A percentile compares a stretch with the other conserved stretches of the same genome.
Conservation (phyloP, 2,888 invertebrate species). For the Myopa tessellatipennis region DNA sequence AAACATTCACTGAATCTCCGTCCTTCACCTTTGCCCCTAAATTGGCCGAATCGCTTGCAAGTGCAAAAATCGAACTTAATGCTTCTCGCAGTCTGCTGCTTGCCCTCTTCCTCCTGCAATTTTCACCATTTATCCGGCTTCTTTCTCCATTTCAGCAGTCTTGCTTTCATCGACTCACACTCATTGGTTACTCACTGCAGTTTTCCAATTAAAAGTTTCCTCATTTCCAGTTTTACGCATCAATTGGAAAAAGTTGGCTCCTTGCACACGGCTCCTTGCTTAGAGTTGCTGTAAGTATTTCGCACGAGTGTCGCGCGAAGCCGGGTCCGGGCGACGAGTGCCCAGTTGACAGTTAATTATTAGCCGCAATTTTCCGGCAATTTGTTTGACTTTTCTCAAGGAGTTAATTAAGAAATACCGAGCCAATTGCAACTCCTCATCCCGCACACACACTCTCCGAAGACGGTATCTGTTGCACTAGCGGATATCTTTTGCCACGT, state of each 20-base stretch:
- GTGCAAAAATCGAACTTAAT: too few species aligned
- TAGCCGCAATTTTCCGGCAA: constrained; percentile 49
- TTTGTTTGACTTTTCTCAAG: constrained; percentile 52
- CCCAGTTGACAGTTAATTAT: constrained; percentile 51
- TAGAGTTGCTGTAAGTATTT: not conserved
- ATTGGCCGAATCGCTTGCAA: too few species aligned
- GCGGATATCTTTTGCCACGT: constrained; percentile 18
- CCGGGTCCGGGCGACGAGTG: constrained; percentile 36
- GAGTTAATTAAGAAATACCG: constrained; percentile 53
- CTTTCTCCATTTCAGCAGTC: not conserved
- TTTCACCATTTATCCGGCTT: not conserved
- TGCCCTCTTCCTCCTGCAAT: too few species aligned
- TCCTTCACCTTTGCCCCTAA: too few species aligned
- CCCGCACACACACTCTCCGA: not conserved
- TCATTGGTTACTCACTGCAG: not conserved
- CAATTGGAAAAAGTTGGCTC: constrained; percentile 22
- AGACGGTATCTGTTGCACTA: not conserved
- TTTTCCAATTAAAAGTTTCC: constrained; percentile 40
- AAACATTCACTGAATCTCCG: too few species aligned
- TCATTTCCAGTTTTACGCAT: constrained; percentile 36
- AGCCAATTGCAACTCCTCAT: not conserved
- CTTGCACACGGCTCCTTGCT: not conserved
- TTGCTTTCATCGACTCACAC: not conserved
- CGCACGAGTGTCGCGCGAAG: too few species aligned
- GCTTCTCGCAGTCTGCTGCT: too few species aligned